phyloP scores from a whole-genome alignment of 2,113 vertebrate genomes.

The Cettia cetti region DNA sequence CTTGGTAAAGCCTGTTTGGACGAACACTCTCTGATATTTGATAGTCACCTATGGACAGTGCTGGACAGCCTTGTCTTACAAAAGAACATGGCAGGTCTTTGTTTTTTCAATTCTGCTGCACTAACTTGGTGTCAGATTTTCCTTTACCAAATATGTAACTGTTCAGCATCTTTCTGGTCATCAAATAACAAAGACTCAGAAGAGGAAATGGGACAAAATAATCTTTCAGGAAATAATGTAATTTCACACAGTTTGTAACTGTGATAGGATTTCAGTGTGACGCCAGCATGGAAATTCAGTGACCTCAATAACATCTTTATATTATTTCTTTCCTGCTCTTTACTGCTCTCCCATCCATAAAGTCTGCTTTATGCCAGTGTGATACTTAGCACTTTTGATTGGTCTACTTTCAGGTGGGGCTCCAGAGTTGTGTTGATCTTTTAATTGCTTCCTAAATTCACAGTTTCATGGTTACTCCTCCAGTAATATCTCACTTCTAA shows the following conservation, averaged over 20 bases:
- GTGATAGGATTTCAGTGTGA: not conserved
- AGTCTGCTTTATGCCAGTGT: not conserved
- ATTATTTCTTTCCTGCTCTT: not conserved
- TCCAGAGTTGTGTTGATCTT: not conserved
- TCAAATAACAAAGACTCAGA: not conserved
- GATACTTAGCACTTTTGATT: not conserved
- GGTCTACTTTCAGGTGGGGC: not conserved
- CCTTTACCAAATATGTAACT: not conserved
- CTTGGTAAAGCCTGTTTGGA: not conserved
- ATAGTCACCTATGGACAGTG: not conserved
- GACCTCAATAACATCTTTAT: not conserved
- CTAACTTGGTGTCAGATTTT: not conserved
- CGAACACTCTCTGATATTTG: not conserved
- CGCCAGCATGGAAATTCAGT: not conserved
- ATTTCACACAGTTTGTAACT: not conserved
- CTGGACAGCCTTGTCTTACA: not conserved
- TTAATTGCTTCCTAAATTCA: not conserved
- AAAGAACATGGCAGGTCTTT: not conserved
- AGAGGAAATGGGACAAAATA: not conserved
- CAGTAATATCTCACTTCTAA: not conserved
- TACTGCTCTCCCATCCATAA: not conserved
- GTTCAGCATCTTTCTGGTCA: not conserved
- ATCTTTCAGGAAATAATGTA: not conserved
- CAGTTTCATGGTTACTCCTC: not conserved
- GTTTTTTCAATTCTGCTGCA: not conserved